A percentile compares a stretch with the other conserved stretches of the same genome.
Evolutionary conservation across 2,888 invertebrate species (phyloP).

Genomic region (Crioceris asparagi): DNA sequence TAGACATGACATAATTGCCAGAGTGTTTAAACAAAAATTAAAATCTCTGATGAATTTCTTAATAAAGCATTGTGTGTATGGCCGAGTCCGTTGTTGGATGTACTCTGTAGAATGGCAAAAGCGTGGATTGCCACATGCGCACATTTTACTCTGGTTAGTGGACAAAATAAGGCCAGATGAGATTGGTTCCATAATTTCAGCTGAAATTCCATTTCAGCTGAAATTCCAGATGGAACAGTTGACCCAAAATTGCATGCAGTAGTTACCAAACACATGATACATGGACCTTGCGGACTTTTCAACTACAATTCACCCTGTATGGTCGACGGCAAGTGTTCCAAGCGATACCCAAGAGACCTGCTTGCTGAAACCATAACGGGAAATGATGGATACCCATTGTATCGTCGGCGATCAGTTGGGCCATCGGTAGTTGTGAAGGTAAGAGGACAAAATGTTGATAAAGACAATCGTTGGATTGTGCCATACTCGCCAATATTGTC

Average conservation of each 20-base stretch:
- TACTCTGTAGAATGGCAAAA: too few relatives aligned
- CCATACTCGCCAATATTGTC: too few relatives aligned
- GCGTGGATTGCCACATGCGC: too few relatives aligned
- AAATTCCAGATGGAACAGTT: not conserved
- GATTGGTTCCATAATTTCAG: too few relatives aligned
- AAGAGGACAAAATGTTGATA: not conserved
- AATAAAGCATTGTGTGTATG: not conserved
- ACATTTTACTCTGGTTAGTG: constrained; percentile 23
- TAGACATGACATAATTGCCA: constrained; percentile 3
- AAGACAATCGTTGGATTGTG: constrained; percentile 4
- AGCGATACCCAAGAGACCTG: constrained; percentile 1
- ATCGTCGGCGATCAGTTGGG: constrained; percentile 17
- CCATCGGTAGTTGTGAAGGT: constrained; percentile 7
- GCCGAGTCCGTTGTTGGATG: not conserved
- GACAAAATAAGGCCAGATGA: constrained; percentile 11
- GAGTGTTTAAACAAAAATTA: too few relatives aligned
- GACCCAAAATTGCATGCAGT: constrained; percentile 3
- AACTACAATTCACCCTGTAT: constrained; percentile 1
- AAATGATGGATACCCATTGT: too few relatives aligned
- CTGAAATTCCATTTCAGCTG: not conserved
- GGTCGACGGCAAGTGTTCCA: too few relatives aligned
- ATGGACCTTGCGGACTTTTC: constrained; percentile 5
- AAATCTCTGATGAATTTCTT: not conserved
- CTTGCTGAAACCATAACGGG: constrained; percentile 27
- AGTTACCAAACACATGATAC: constrained; percentile 1